These are phyloP conservation scores for Aleadryas rufinucha DNA, from an alignment of 2,113 vertebrate genomes.

Conservation along the genomic window DNA sequence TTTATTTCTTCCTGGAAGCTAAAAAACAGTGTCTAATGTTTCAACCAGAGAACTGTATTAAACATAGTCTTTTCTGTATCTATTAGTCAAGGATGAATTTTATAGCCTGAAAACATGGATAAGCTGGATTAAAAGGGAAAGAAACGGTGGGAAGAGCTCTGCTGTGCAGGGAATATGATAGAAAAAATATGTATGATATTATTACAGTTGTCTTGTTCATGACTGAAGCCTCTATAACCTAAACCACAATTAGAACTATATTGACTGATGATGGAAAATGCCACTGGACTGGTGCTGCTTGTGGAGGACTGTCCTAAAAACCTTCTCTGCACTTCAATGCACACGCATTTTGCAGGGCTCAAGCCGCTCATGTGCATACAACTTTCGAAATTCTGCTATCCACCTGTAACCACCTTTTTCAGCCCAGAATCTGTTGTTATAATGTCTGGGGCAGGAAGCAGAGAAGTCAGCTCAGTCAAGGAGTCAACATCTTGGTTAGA, in stretches of 20 bases:
- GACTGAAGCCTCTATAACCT: not conserved
- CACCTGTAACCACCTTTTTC: not conserved
- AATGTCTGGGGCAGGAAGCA: not conserved
- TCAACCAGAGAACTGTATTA: constrained; percentile 17
- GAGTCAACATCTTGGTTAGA: not conserved
- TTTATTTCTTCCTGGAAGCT: constrained; percentile 24
- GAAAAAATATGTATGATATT: not conserved
- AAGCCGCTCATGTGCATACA: not conserved
- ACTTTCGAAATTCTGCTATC: not conserved
- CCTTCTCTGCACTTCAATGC: not conserved
- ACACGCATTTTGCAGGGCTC: not conserved
- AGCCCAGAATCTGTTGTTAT: not conserved
- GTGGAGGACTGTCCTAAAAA: not conserved
- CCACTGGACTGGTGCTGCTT: not conserved
- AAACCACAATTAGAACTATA: not conserved
- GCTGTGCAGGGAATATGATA: not conserved
- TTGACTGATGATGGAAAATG: not conserved
- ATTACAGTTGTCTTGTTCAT: not conserved
- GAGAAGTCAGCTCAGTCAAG: not conserved
- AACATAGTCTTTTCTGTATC: constrained; percentile 11
- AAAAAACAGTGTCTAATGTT: not conserved
- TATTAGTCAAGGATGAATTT: constrained; percentile 48
- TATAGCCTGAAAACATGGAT: not conserved
- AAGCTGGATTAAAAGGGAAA: constrained; percentile 24
- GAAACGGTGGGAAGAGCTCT: not conserved